A percentile compares a stretch with the other conserved stretches of the same genome.
These are phyloP conservation scores for Hydriomena furcata DNA, from an alignment of 2,888 invertebrate species.

Conservation along the genomic window DNA sequence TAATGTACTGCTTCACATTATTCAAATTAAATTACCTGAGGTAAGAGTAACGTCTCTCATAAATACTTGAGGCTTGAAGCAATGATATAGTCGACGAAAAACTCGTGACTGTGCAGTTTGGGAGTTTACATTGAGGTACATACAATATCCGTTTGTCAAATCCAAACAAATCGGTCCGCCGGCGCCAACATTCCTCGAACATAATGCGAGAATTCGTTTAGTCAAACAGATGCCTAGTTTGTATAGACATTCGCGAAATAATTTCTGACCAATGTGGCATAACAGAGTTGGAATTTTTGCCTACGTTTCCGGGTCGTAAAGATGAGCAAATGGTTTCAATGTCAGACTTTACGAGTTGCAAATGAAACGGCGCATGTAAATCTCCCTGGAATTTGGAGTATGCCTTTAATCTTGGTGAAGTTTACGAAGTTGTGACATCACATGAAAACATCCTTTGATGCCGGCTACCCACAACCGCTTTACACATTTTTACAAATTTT, in stretches of 20 bases:
- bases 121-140: constrained; percentile 51
- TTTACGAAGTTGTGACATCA: constrained; percentile 33
- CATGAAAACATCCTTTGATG: constrained; percentile 30
- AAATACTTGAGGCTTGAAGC: constrained; percentile 45
- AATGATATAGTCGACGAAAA: constrained; percentile 48
- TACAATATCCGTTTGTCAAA: constrained; percentile 62
- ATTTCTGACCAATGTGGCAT: constrained; percentile 57
- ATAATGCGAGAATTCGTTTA: constrained; percentile 40
- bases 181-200: constrained; percentile 67
- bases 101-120: constrained; percentile 62
- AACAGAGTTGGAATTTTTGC: constrained; percentile 56
- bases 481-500: neutral
- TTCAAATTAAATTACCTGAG: constrained; percentile 32
- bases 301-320: constrained; percentile 72
- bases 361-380: constrained; percentile 58
- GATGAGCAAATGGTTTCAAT: constrained; percentile 73
- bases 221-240: constrained; percentile 35
- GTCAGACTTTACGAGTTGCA: constrained; percentile 71
- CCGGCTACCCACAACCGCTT: constrained; percentile 5
- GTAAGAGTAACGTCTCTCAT: constrained; percentile 29
- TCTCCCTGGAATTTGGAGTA: constrained; percentile 44
- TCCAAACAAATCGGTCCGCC: constrained; percentile 53
- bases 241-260: constrained; percentile 49
- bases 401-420: constrained; percentile 44
- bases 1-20: constrained; percentile 37